phyloP scores from a whole-genome alignment of 2,888 invertebrate genomes.

The Perdita meconis region DNA sequence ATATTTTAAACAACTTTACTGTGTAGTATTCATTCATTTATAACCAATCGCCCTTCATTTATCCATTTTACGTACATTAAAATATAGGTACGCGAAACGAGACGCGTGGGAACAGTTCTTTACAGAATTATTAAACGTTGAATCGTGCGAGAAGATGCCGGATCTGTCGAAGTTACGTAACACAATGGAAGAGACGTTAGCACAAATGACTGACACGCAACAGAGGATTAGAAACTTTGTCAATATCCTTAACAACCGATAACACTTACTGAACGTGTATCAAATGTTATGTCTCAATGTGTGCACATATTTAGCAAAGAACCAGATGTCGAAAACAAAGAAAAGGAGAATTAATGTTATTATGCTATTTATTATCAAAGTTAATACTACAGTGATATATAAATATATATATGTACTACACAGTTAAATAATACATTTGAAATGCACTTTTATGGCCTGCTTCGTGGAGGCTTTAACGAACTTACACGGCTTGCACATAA shows the following conservation, averaged over 20 bases:
- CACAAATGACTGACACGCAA: conserved; percentile 76
- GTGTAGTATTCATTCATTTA: too few species aligned
- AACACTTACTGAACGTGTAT: conserved; percentile 77
- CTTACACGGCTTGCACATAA: conserved; percentile 70
- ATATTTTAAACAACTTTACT: too few species aligned
- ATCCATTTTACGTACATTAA: conserved; percentile 2
- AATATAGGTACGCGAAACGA: conserved; percentile 87
- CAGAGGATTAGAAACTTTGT: conserved; percentile 78
- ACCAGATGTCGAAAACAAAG: conserved; percentile 74
- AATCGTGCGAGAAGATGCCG: conserved; percentile 91
- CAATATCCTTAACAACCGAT: conserved; percentile 83
- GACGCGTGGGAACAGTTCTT: conserved; percentile 93
- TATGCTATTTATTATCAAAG: conserved; percentile 80
- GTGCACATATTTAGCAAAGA: conserved; percentile 74
- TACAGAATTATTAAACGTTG: conserved; percentile 91
- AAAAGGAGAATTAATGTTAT: conserved; percentile 73
- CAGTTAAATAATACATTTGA: conserved; percentile 62
- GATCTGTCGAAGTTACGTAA: conserved; percentile 87
- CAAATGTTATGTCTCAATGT: conserved; percentile 67
- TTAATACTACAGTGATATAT: conserved; percentile 69
- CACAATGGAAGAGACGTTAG: conserved; percentile 80
- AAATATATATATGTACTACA: conserved; percentile 69
- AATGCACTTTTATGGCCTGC: conserved; percentile 71
- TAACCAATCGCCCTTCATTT: too few species aligned
- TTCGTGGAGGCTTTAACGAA: conserved; percentile 70